Conservation (phyloP, 2,888 invertebrate genomes). For the Mythimna lalbum region DNA sequence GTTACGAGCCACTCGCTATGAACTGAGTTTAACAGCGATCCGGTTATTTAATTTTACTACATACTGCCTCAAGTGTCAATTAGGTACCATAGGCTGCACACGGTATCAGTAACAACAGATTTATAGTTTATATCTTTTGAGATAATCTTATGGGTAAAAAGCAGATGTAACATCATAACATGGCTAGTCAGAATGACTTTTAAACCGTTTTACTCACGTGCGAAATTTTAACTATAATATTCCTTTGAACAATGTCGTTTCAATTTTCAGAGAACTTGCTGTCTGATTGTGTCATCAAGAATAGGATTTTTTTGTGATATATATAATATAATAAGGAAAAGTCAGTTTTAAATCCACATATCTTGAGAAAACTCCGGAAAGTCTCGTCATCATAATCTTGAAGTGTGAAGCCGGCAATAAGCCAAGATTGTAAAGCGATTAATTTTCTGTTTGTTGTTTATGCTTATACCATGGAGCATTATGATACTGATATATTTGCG, state of each 20-base stretch:
- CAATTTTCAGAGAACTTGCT: conserved; percentile 1
- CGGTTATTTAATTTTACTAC: conserved; percentile 54
- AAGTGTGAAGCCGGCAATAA: conserved; percentile 31
- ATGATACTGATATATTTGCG: conserved; percentile 42
- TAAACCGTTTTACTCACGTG: not conserved
- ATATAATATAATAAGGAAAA: conserved; percentile 5
- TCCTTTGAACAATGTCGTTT: conserved; percentile 4
- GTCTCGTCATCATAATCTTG: conserved; percentile 8
- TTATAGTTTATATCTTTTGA: conserved; percentile 12
- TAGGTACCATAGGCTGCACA: conserved; percentile 20
- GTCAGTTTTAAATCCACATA: conserved; percentile 8
- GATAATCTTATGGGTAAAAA: conserved; percentile 29
- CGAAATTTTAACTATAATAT: not conserved
- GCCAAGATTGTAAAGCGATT: conserved; percentile 41
- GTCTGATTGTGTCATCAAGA: not conserved
- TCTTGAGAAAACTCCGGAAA: conserved; percentile 17
- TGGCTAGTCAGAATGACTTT: conserved; percentile 12
- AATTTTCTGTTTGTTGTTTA: conserved; percentile 36
- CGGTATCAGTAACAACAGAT: conserved; percentile 24
- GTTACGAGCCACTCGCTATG: conserved; percentile 35
- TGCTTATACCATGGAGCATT: conserved; percentile 24
- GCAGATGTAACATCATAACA: conserved; percentile 13
- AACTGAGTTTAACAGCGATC: conserved; percentile 47
- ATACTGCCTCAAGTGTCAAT: conserved; percentile 41
- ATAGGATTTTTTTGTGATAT: not conserved